Evolutionary conservation across 2,797 vertebrate genomes (phyloP).

Genomic region (Anisognathus igniventris): DNA sequence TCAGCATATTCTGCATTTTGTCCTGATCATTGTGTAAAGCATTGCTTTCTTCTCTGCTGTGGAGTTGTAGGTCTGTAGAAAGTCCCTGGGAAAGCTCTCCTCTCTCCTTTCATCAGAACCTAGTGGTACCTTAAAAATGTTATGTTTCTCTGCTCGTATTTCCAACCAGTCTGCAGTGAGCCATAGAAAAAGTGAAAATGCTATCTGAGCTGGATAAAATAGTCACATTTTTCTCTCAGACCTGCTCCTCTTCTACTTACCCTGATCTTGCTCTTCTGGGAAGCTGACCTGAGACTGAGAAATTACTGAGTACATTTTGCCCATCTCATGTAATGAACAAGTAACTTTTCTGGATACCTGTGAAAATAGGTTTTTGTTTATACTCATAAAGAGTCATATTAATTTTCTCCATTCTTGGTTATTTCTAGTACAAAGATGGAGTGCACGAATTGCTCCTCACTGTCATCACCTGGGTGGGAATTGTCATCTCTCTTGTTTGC

Average conservation of each 20-base stretch:
- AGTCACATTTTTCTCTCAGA: neutral
- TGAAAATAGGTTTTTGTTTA: conserved; percentile 47
- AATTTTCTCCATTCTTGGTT: conserved; percentile 63
- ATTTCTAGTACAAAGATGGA: conserved; percentile 81
- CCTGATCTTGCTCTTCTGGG: conserved; percentile 4
- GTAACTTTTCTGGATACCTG: conserved; percentile 29
- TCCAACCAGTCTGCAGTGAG: neutral
- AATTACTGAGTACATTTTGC: neutral
- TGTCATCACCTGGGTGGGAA: conserved; percentile 96
- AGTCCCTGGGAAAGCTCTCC: neutral
- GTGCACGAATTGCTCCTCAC: conserved; percentile 89
- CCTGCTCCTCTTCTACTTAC: neutral
- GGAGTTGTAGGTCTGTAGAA: neutral
- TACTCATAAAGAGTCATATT: conserved; percentile 58
- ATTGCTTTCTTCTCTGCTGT: neutral
- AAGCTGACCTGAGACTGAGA: neutral
- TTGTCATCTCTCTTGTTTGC: conserved; percentile 95
- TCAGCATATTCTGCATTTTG: neutral
- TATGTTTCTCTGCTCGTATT: neutral
- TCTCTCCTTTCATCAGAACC: neutral
- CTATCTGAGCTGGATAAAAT: neutral
- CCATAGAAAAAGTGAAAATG: neutral
- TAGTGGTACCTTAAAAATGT: neutral
- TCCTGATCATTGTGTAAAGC: neutral
- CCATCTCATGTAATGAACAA: conserved; percentile 41